phyloP scores from a whole-genome alignment of 2,113 vertebrate species.

The Scomber japonicus region DNA sequence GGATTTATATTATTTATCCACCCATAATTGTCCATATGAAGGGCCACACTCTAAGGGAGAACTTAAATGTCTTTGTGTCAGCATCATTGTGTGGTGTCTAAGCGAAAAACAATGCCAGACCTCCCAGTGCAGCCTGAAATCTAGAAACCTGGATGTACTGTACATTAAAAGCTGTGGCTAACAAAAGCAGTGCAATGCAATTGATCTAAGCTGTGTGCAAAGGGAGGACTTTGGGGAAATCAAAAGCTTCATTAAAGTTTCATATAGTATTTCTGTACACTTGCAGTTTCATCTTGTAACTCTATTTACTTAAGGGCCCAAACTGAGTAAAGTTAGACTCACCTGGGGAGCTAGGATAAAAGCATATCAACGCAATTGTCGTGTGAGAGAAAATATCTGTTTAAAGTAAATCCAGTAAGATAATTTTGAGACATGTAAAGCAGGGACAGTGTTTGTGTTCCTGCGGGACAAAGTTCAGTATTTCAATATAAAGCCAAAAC shows the following conservation, averaged over 20 bases:
- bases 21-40: slow-evolving; percentile 4
- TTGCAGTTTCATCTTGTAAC: slow-evolving; percentile 74
- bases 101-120: slow-evolving; percentile 49
- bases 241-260: slow-evolving; percentile 83
- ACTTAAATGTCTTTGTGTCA: slow-evolving; percentile 57
- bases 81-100: slow-evolving; percentile 46
- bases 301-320: slow-evolving; percentile 71
- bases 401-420: not conserved
- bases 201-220: slow-evolving; percentile 76
- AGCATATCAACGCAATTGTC: slow-evolving; percentile 35
- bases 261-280: slow-evolving; percentile 77
- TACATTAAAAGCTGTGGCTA: slow-evolving; percentile 67
- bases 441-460: not conserved
- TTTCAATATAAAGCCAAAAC: not conserved
- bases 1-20: not conserved
- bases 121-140: slow-evolving; percentile 45
- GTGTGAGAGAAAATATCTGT: slow-evolving; percentile 11
- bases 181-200: slow-evolving; percentile 60
- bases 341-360: slow-evolving; percentile 48
- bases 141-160: slow-evolving; percentile 51
- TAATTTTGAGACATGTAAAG: not conserved
- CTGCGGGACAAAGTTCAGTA: not conserved
- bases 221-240: slow-evolving; percentile 79
- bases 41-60: slow-evolving; percentile 3
- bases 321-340: slow-evolving; percentile 62